These are phyloP conservation scores for Sminthurides bifidus DNA, from an alignment of 1,140 invertebrate species.

Conservation along the genomic window DNA sequence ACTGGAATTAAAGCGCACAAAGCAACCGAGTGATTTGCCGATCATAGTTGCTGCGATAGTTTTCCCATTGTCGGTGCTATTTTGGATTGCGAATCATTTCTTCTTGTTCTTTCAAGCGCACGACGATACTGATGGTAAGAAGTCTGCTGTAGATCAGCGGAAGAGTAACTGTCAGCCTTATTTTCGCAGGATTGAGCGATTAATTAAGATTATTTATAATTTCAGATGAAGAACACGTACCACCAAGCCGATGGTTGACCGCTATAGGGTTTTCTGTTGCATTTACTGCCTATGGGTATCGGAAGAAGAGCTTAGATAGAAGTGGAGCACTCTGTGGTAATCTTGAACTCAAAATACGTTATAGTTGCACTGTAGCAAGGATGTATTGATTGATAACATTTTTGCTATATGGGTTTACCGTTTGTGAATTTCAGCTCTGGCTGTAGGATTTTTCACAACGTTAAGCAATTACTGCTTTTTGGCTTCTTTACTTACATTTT, in stretches of 20 bases:
- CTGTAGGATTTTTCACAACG: conserved; percentile 67
- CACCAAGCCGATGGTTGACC: conserved; percentile 59
- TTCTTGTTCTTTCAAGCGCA: conserved; percentile 46
- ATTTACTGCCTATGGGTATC: conserved; percentile 52
- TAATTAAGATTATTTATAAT: too few species aligned
- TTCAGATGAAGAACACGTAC: conserved; percentile 49
- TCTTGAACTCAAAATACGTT: not conserved
- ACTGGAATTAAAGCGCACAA: too few species aligned
- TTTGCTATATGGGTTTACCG: not conserved
- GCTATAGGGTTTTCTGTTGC: conserved; percentile 55
- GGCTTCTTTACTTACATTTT: conserved; percentile 60
- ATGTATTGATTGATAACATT: not conserved
- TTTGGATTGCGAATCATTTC: conserved; percentile 57
- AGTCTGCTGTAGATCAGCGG: not conserved
- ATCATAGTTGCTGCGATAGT: conserved; percentile 51
- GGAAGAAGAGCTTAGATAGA: conserved; percentile 50
- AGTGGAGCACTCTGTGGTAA: conserved; percentile 59
- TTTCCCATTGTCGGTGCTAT: conserved; percentile 56
- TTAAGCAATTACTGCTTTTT: conserved; percentile 67
- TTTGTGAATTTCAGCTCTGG: conserved; percentile 50
- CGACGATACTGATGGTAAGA: conserved; percentile 33
- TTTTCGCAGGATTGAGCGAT: too few species aligned
- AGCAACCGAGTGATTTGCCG: conserved; percentile 42
- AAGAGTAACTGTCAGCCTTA: too few species aligned
- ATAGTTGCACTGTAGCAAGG: not conserved